phyloP scores from a whole-genome alignment of 2,797 vertebrate species.

The Alectoris magna region DNA sequence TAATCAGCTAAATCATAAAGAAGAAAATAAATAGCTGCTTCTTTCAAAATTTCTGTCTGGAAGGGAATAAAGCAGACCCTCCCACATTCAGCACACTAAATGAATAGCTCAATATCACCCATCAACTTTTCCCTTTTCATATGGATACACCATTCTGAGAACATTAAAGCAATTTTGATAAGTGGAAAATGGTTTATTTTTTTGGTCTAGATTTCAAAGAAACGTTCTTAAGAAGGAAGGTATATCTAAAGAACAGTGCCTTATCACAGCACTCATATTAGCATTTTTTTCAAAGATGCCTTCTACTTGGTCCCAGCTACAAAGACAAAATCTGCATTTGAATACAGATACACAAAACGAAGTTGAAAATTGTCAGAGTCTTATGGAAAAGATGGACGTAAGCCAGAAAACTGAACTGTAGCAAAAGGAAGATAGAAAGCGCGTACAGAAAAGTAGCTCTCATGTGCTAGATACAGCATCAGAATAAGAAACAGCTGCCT shows the following conservation, averaged over 20 bases:
- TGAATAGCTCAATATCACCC: constrained; percentile 3
- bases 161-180: constrained; percentile 55
- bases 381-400: neutral
- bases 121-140: constrained; percentile 13
- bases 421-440: neutral
- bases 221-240: constrained; percentile 15
- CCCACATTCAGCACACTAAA: constrained; percentile 12
- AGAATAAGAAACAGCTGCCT: neutral
- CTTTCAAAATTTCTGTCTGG: neutral
- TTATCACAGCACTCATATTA: constrained; percentile 55
- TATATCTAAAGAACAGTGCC: neutral
- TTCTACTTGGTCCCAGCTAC: constrained; percentile 34
- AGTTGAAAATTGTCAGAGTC: neutral
- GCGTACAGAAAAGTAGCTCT: neutral
- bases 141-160: neutral
- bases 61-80: neutral
- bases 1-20: constrained; percentile 21
- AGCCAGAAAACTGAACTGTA: neutral
- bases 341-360: constrained; percentile 41
- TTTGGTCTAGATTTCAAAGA: constrained; percentile 61
- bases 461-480: neutral
- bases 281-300: constrained; percentile 61
- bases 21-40: constrained; percentile 24
- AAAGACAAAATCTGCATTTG: constrained; percentile 67
- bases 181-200: constrained; percentile 41